Evolutionary conservation across 2,797 vertebrate species (phyloP), one percentile per base, ranked within the genome.

Genomic region (Vespertilio murinus): DNA sequence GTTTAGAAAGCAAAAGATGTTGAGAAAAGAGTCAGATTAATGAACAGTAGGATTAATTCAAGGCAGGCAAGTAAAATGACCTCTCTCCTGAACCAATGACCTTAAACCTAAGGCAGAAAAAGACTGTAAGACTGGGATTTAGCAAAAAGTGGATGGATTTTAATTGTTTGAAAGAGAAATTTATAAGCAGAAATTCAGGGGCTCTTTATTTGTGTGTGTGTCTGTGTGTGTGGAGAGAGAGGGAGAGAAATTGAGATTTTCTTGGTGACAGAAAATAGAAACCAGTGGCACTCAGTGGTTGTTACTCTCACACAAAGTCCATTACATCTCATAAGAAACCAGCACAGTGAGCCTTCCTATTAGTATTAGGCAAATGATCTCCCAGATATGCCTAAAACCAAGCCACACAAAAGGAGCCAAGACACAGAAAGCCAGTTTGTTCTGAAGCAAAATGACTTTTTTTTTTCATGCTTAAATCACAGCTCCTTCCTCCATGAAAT

Each of bases 391-490:
- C 90, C 91, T 71, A 96, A 70, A 96, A 79, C 52, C 81, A 82
- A 94, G 90, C 83, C 90, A 91, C 91, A 95, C 89, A 94, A 95
- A 94, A 93, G 95, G 78, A 95, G 42, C n/a, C 40, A 73, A 88
- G 74, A 71, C 93, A 96, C 30, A 90, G 95, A 91, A 94, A 96
- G 87, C 89, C 93, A 92, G 89, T 82, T 94, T 94, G 89, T 94
- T 94, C 70, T 6, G 42, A 96, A 87, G 95, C 94, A 90, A 94
- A 94, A 90, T 90, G 96, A 96, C 91, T 91, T 94, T 82, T 96
- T 82, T 96, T 95, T 95, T 95, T 94, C 95, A 93, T 81, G 69
- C 92, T 93, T 94, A 88, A 92, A 92, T 96, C 79, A 80, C 82
- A 81, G 9, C 40, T 83, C 88, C 67, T 47, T 93, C 87, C 40